These are phyloP conservation scores for Dynastes hyllus DNA, from an alignment of 2,888 invertebrate species.

Conservation along the genomic window DNA sequence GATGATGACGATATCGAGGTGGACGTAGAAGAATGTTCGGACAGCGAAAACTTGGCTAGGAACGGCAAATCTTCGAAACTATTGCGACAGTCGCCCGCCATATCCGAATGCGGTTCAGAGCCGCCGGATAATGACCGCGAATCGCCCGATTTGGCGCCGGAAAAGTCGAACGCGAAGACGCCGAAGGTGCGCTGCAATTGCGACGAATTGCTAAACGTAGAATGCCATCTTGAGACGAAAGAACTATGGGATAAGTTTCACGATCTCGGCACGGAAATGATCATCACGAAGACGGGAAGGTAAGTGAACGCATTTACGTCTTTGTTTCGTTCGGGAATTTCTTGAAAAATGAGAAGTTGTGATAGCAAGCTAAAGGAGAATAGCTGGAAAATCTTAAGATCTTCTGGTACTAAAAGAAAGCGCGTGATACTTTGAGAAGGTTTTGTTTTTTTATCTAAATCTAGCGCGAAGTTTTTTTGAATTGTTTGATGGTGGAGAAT, in stretches of 20 bases:
- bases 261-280: slow-evolving; percentile 87
- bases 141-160: slow-evolving; percentile 67
- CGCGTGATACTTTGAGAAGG: too few relatives aligned
- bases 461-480: too few relatives aligned
- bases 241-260: slow-evolving; percentile 89
- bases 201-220: slow-evolving; percentile 77
- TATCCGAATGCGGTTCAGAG: slow-evolving; percentile 69
- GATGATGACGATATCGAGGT: slow-evolving; percentile 75
- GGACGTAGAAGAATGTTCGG: slow-evolving; percentile 77
- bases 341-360: too few relatives aligned
- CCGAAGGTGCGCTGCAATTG: slow-evolving; percentile 76
- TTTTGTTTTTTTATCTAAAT: too few relatives aligned
- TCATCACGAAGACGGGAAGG: slow-evolving; percentile 89
- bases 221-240: slow-evolving; percentile 86
- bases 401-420: too few relatives aligned
- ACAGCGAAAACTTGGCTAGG: slow-evolving; percentile 71
- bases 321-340: too few relatives aligned
- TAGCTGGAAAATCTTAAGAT: too few relatives aligned
- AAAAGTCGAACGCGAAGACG: slow-evolving; percentile 64
- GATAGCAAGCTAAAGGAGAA: too few relatives aligned
- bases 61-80: slow-evolving; percentile 59
- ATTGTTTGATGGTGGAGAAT: too few relatives aligned
- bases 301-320: slow-evolving; percentile 69
- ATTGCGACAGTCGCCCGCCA: slow-evolving; percentile 64
- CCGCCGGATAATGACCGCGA: slow-evolving; percentile 67